Evolutionary conservation across 2,113 vertebrate genomes (phyloP).

Genomic region (Heteronetta atricapilla): DNA sequence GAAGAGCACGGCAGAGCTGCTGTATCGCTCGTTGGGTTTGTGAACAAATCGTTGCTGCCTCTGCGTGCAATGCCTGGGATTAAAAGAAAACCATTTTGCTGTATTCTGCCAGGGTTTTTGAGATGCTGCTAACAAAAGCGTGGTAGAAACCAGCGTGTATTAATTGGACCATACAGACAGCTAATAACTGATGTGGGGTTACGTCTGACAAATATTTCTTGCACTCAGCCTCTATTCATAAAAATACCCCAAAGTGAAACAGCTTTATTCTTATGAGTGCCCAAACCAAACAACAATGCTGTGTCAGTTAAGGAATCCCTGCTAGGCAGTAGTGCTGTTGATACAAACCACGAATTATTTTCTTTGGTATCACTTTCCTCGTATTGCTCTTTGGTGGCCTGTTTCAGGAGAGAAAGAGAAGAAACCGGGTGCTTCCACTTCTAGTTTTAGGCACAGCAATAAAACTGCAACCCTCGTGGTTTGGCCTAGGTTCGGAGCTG

Average conservation of each 20-base stretch:
- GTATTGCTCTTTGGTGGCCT: accelerated
- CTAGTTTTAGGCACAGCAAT: accelerated
- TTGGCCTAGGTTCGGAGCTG: not conserved
- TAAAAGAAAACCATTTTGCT: not conserved
- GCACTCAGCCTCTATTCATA: accelerated
- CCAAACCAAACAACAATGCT: not conserved
- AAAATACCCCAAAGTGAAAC: not conserved
- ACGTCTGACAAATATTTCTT: not conserved
- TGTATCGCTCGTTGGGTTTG: accelerated
- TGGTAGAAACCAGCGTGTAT: too few species aligned
- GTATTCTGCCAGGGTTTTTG: not conserved
- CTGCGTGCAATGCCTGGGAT: not conserved
- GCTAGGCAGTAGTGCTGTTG: not conserved
- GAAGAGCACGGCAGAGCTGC: accelerated
- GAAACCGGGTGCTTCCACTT: not conserved
- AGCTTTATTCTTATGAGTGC: not conserved
- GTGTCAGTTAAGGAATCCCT: accelerated
- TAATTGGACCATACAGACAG: accelerated
- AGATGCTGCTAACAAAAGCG: accelerated
- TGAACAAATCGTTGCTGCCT: not conserved
- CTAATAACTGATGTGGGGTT: too few species aligned
- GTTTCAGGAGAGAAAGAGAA: too few species aligned
- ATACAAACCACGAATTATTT: accelerated
- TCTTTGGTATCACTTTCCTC: not conserved
- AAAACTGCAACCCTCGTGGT: accelerated